Base-by-base conservation (phyloP, 2,797 vertebrate genomes). In the Balearica regulorum region DNA sequence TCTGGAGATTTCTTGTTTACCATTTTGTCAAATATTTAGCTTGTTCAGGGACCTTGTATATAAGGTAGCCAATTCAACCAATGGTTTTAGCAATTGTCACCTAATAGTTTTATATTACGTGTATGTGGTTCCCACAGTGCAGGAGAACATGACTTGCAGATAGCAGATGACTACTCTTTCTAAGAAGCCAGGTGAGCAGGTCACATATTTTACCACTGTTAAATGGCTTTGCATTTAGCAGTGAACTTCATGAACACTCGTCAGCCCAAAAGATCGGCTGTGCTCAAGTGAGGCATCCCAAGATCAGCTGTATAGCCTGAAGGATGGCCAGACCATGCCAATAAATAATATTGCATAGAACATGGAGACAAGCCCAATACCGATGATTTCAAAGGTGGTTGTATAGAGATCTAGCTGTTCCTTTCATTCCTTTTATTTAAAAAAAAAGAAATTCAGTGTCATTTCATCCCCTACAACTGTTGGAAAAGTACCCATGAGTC, bases 381-480 rank as follows among this genome's bases (percentile, higher is more conserved):
- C 5, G n/a, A 29, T 70, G 44, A 89, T 49, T 94, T 92, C 77
- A 92, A 72, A 65, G 71, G 35, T 0, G 0, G 28, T 5, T 87
- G 29, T 43, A 53, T 9, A 82, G 31, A 94, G 26, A 89, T 48
- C n/a, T 93, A 64, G 22, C 37, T 73, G 21, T 69, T 87, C 83
- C 33, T 92, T 93, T 84, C 4, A 49, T 73, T 77, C 33, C 16
- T 72, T 60, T 71, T 61, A 54, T 85, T 92, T 76, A 22, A 37
- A 7, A 76, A 87, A 41, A 11, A 64, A 4, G 9, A 25, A 86
- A 78, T 71, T 79, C 68, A 55, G 37, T 83, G 85, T 64, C 57
- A 80, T 93, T 95, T 90, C 90, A 93, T 94, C 54, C 35, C 44
- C 48, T 69, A 22, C 54, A 90, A 94, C 65, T 87, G 68, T 73